Evolutionary conservation across 2,888 invertebrate species (phyloP).

Genomic region (Opisthograptis luteolata): DNA sequence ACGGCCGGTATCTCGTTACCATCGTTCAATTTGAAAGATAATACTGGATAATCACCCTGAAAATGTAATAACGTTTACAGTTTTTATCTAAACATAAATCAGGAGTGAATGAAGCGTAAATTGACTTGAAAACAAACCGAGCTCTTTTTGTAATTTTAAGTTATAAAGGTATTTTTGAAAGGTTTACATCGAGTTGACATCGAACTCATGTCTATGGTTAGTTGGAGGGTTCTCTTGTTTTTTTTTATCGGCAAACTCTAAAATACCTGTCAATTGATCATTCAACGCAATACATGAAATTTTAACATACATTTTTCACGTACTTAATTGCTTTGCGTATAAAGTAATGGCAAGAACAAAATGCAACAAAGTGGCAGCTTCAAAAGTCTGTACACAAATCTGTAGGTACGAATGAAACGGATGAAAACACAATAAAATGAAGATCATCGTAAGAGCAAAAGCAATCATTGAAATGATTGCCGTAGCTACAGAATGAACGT

Average conservation of each 20-base stretch:
- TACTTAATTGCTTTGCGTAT: too few species aligned
- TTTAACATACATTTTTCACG: too few species aligned
- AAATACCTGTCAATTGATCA: too few species aligned
- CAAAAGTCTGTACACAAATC: constrained; percentile 14
- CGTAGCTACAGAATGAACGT: constrained; percentile 18
- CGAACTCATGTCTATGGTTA: too few species aligned
- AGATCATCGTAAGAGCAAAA: constrained; percentile 23
- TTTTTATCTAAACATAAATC: neutral
- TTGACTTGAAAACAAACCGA: too few species aligned
- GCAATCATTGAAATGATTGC: constrained; percentile 32
- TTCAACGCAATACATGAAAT: too few species aligned
- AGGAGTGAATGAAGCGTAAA: neutral
- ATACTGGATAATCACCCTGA: constrained; percentile 38
- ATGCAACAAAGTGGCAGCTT: neutral
- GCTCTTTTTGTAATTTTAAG: too few species aligned
- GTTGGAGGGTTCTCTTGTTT: too few species aligned
- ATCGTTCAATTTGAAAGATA: constrained; percentile 60
- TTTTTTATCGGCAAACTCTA: too few species aligned
- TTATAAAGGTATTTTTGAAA: too few species aligned
- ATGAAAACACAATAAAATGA: constrained; percentile 30
- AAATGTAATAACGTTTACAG: constrained; percentile 17
- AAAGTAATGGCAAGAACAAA: constrained; percentile 8
- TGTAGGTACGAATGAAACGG: constrained; percentile 8
- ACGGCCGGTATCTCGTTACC: constrained; percentile 67
- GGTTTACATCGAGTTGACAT: too few species aligned